A percentile compares a stretch with the other conserved stretches of the same genome.
Evolutionary conservation across 2,888 invertebrate genomes (phyloP).

Genomic region (Spatulosminthurus flaviceps): DNA sequence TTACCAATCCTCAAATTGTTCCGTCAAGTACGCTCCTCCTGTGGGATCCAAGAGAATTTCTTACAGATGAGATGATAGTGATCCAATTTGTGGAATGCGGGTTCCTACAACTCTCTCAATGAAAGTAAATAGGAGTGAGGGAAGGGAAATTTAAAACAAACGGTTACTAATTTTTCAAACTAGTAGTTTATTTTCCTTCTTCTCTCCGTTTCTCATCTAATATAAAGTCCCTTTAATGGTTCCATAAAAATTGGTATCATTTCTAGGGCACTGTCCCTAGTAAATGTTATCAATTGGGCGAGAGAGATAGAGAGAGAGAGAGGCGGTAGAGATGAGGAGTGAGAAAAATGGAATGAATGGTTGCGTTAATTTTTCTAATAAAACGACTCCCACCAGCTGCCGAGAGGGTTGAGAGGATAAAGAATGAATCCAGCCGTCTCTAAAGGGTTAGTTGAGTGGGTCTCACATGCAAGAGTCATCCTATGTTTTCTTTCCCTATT

Average conservation of each 20-base stretch:
- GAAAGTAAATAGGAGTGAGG: background rate
- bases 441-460: constrained; percentile 34
- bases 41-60: background rate
- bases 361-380: constrained; percentile 38
- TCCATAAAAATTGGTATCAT: background rate
- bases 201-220: background rate
- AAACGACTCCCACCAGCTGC: constrained; percentile 33
- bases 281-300: background rate
- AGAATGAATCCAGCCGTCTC: constrained; percentile 37
- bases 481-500: constrained; percentile 4
- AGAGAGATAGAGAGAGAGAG: background rate
- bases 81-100: constrained; percentile 12
- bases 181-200: background rate
- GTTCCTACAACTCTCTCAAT: background rate
- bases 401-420: constrained; percentile 27
- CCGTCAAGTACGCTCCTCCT: no score
- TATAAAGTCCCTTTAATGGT: background rate
- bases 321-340: background rate
- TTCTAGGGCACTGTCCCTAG: background rate
- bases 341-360: constrained; percentile 32
- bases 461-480: constrained; percentile 30
- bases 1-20: no score
- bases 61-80: background rate
- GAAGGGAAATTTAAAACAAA: background rate
- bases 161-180: no score